Conservation (phyloP, 2,888 invertebrate genomes). For the Tenthredo amoena region DNA sequence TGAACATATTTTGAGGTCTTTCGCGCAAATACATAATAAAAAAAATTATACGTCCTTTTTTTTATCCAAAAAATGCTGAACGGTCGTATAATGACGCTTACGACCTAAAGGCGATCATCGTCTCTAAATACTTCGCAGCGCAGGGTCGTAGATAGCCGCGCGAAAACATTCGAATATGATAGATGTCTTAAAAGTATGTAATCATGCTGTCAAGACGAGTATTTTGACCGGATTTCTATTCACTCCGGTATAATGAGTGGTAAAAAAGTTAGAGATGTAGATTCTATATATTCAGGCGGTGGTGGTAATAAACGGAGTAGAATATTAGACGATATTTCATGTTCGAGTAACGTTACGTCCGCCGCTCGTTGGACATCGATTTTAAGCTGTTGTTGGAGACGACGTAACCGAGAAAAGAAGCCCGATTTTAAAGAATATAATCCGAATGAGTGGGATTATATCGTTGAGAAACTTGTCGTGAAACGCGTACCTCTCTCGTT, state of each 20-base stretch:
- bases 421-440: conserved; percentile 46
- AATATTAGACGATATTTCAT: conserved; percentile 46
- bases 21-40: too few species aligned
- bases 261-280: conserved; percentile 23
- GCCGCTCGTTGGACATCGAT: conserved; percentile 51
- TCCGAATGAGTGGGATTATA: conserved; percentile 63
- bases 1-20: too few species aligned
- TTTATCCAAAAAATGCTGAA: too few species aligned
- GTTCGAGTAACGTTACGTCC: conserved; percentile 18
- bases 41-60: too few species aligned
- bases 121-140: not conserved
- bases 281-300: not conserved
- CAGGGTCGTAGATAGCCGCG: not conserved
- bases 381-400: conserved; percentile 53
- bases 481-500: conserved; percentile 64
- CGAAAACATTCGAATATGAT: not conserved
- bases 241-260: not conserved
- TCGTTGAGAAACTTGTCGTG: conserved; percentile 67
- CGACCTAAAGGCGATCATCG: not conserved
- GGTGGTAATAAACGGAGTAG: conserved; percentile 14
- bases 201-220: not conserved
- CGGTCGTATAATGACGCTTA: too few species aligned
- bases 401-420: conserved; percentile 5
- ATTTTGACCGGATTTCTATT: not conserved
- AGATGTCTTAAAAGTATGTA: not conserved